A percentile compares a stretch with the other conserved stretches of the same genome.
These are phyloP conservation scores for Pollenia angustigena DNA, from an alignment of 2,888 invertebrate species.

Conservation along the genomic window DNA sequence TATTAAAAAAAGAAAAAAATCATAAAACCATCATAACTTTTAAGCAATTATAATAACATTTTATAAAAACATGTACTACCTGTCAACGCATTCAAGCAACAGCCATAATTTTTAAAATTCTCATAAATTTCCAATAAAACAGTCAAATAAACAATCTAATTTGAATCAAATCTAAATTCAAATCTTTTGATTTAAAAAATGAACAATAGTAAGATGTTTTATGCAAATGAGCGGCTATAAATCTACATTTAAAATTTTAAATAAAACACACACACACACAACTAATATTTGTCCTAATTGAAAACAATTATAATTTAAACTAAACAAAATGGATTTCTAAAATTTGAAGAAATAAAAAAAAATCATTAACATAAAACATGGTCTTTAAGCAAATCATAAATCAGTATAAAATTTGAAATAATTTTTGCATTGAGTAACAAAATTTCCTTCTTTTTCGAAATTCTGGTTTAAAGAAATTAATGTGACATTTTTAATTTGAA, in stretches of 20 bases:
- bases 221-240: slow-evolving; percentile 63
- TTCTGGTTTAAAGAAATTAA: slow-evolving; percentile 7
- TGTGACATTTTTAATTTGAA: slow-evolving; percentile 40
- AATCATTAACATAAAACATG: slow-evolving; percentile 60
- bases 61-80: slow-evolving; percentile 56
- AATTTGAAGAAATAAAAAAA: slow-evolving; percentile 6
- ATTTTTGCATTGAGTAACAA: slow-evolving; percentile 16
- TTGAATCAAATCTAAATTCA: slow-evolving; percentile 23
- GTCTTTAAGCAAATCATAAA: slow-evolving; percentile 28
- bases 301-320: slow-evolving; percentile 48
- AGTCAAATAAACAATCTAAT: slow-evolving; percentile 48
- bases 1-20: not conserved
- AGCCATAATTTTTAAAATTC: slow-evolving; percentile 40
- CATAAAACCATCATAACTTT: slow-evolving; percentile 49
- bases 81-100: slow-evolving; percentile 41
- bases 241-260: slow-evolving; percentile 46
- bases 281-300: slow-evolving; percentile 21
- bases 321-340: slow-evolving; percentile 5
- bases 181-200: slow-evolving; percentile 11
- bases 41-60: slow-evolving; percentile 50
- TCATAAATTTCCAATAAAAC: slow-evolving; percentile 61
- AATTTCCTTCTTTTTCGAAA: not conserved
- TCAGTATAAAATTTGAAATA: slow-evolving; percentile 7
- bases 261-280: not conserved
- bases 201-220: slow-evolving; percentile 57